These are phyloP conservation scores for Coptodon rendalli DNA, from an alignment of 2,113 vertebrate genomes.

Conservation along the genomic window DNA sequence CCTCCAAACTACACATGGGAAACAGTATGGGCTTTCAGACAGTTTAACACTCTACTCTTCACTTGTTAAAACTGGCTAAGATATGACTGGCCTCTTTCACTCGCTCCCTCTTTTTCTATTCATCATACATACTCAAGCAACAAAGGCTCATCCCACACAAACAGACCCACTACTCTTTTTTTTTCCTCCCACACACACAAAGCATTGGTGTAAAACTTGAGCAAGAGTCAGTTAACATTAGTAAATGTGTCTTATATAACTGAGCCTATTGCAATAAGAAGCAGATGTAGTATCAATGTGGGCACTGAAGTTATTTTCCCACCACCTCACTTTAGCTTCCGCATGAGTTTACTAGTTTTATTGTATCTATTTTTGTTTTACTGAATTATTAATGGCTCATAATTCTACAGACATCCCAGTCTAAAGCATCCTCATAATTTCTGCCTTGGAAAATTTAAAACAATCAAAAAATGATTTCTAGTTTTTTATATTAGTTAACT, in stretches of 20 bases:
- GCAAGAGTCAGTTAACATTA: neutral
- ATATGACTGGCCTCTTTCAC: conserved; percentile 24
- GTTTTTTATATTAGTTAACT: neutral
- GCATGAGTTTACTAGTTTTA: neutral
- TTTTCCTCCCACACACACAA: conserved; percentile 1
- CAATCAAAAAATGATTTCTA: neutral
- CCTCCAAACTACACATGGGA: neutral
- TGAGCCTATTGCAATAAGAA: neutral
- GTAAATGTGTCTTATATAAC: neutral
- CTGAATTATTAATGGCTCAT: neutral
- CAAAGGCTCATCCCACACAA: conserved; percentile 3
- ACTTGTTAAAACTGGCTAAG: neutral
- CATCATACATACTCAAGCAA: conserved; percentile 14
- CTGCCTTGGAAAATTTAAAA: neutral
- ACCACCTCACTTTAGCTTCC: neutral
- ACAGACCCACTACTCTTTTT: conserved; percentile 11
- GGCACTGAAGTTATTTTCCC: neutral
- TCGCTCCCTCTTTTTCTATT: neutral
- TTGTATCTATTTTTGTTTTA: neutral
- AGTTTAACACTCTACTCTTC: neutral
- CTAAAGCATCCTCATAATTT: neutral
- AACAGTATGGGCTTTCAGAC: conserved; percentile 35
- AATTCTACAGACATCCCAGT: neutral
- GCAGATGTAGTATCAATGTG: neutral
- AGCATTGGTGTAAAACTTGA: neutral